Evolutionary conservation across 2,797 vertebrate genomes (phyloP).

Genomic region (Gastrophryne carolinensis): DNA sequence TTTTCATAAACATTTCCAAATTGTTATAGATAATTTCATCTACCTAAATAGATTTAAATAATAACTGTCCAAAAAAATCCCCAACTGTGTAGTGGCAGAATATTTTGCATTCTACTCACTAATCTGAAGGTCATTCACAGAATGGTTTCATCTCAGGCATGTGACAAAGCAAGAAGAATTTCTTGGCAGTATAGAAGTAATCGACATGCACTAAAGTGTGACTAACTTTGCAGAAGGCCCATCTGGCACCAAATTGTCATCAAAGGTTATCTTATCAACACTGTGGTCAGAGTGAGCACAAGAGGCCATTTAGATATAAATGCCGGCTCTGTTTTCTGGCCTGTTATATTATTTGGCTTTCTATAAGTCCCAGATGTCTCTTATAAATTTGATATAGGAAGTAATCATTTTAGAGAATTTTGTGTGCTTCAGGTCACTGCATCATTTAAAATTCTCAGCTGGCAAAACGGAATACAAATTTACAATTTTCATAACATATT

Average conservation of each 20-base stretch:
- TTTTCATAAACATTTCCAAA: no score
- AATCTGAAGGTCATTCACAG: conserved; percentile 38
- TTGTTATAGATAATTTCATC: no score
- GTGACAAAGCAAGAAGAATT: conserved; percentile 39
- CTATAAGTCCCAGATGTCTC: conserved; percentile 45
- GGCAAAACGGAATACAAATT: conserved; percentile 28
- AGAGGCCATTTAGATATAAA: conserved; percentile 47
- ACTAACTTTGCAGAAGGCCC: conserved; percentile 48
- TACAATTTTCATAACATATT: conserved; percentile 29
- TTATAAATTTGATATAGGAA: conserved; percentile 49
- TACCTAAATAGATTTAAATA: no score
- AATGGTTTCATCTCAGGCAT: conserved; percentile 17
- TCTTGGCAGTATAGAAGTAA: conserved; percentile 46
- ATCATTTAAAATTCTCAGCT: conserved; percentile 48
- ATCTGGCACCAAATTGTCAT: conserved; percentile 49
- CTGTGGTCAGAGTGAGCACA: conserved; percentile 34
- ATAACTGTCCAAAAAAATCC: no score
- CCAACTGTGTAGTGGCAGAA: not conserved
- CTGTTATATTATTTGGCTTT: conserved; percentile 50
- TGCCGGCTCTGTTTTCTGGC: conserved; percentile 39
- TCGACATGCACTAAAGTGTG: conserved; percentile 48
- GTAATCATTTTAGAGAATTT: conserved; percentile 41
- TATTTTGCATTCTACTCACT: conserved; percentile 6
- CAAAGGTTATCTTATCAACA: conserved; percentile 47
- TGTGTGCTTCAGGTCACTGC: conserved; percentile 42